Conservation (phyloP, 2,113 vertebrate genomes). For the Chaenogobius annularis region DNA sequence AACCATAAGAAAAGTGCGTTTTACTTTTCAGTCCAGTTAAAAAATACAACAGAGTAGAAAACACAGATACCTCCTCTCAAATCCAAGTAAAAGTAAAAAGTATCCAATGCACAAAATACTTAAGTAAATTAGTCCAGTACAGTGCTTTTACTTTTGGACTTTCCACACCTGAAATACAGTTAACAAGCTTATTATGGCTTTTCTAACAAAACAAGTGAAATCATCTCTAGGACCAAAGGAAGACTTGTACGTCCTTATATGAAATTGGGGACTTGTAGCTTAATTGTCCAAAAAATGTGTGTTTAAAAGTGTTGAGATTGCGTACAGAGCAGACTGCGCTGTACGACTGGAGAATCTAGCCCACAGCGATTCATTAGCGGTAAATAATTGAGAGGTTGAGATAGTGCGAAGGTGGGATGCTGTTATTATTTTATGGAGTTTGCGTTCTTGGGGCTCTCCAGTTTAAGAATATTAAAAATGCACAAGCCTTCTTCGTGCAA, state of each 20-base stretch:
- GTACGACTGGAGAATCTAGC: constrained; percentile 65
- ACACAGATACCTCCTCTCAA: too few species aligned
- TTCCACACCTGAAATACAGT: background rate
- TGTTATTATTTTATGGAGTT: constrained; percentile 79
- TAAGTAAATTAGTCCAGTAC: too few species aligned
- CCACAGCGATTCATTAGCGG: constrained; percentile 72
- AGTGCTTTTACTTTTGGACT: too few species aligned
- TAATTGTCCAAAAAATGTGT: constrained; percentile 64
- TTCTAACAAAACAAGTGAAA: constrained; percentile 24
- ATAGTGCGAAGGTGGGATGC: constrained; percentile 72
- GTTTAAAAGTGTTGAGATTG: constrained; percentile 71
- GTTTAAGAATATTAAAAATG: constrained; percentile 75
- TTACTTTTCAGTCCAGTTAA: too few species aligned
- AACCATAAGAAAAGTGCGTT: too few species aligned
- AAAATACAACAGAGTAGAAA: too few species aligned
- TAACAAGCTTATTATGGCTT: constrained; percentile 13
- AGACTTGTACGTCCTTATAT: constrained; percentile 36
- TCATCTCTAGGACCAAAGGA: background rate
- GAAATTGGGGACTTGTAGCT: constrained; percentile 52
- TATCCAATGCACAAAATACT: too few species aligned
- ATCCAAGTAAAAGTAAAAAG: too few species aligned
- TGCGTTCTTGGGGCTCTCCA: constrained; percentile 71
- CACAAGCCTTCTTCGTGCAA: constrained; percentile 62
- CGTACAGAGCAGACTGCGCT: constrained; percentile 66
- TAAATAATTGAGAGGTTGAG: constrained; percentile 75